Percentiles rank a stretch among this genome's conserved stretches.
Conservation (phyloP, 2,888 invertebrate species). For the Caenorhabditis drosophilae region DNA sequence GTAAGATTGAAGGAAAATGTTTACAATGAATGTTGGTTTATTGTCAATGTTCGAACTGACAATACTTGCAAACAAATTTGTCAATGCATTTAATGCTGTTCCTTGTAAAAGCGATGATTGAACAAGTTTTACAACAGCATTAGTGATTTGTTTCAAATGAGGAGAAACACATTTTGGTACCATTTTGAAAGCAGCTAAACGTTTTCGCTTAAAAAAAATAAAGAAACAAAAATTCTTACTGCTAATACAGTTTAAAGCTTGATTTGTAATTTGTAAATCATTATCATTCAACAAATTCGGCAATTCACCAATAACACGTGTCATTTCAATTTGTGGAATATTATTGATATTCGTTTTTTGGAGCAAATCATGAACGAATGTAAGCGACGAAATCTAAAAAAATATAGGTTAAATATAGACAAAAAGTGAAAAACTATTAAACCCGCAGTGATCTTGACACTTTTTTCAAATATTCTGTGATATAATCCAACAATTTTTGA, state of each 20-base stretch:
- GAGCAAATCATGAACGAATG: constrained; percentile 2
- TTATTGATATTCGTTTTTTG: neutral
- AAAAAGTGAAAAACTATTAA: no score
- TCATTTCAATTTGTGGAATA: constrained; percentile 22
- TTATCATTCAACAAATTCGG: constrained; percentile 89
- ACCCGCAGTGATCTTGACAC: constrained; percentile 17
- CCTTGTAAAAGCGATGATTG: constrained; percentile 72
- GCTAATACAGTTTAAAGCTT: constrained; percentile 58
- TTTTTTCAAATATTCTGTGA: constrained; percentile 22
- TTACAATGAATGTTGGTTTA: constrained; percentile 61
- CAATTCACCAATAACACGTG: constrained; percentile 78
- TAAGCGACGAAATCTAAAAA: constrained; percentile 4
- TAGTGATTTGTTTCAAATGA: constrained; percentile 76
- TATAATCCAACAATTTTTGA: constrained; percentile 1
- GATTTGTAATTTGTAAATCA: constrained; percentile 93
- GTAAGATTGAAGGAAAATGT: constrained; percentile 5
- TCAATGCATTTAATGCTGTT: constrained; percentile 88
- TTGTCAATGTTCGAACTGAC: constrained; percentile 81
- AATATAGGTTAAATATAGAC: no score
- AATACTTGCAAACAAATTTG: constrained; percentile 87
- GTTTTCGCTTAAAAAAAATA: constrained; percentile 14
- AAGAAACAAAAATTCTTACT: constrained; percentile 35
- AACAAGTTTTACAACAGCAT: constrained; percentile 40
- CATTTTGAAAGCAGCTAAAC: constrained; percentile 33
- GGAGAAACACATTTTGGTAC: constrained; percentile 27